A percentile compares a stretch with the other conserved stretches of the same genome.
phyloP scores from a whole-genome alignment of 2,113 vertebrate genomes.

The Formicarius rufipectus region DNA sequence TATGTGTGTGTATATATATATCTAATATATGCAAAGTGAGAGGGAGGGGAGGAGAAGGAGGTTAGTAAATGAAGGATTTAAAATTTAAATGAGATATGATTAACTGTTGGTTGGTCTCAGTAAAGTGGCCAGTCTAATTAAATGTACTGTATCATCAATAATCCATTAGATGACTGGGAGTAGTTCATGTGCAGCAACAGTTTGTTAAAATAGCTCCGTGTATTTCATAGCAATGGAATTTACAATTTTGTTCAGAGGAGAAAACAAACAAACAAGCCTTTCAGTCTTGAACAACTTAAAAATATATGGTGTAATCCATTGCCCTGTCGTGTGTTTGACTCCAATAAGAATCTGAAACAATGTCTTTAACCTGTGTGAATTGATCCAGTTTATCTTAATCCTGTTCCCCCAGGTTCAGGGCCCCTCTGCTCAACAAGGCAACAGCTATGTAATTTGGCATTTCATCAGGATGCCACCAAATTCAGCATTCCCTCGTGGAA shows the following conservation, averaged over 20 bases:
- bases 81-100: neutral
- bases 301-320: neutral
- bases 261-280: neutral
- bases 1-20: too few relatives aligned
- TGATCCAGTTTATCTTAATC: neutral
- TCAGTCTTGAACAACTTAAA: neutral
- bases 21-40: neutral
- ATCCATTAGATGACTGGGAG: slow-evolving; percentile 1
- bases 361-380: neutral
- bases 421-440: neutral
- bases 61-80: slow-evolving; percentile 2
- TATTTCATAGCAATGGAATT: slow-evolving; percentile 31
- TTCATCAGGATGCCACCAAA: slow-evolving; percentile 45
- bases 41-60: neutral
- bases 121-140: slow-evolving; percentile 29
- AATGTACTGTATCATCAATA: slow-evolving; percentile 13
- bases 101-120: neutral
- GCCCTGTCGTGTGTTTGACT: neutral
- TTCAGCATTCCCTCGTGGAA: slow-evolving; percentile 38
- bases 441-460: neutral
- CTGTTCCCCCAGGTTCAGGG: neutral
- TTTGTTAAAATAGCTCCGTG: neutral
- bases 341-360: neutral
- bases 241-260: neutral
- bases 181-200: neutral